A percentile compares a stretch with the other conserved stretches of the same genome.
phyloP scores from a whole-genome alignment of 2,797 vertebrate genomes.

The Tangara arthus region DNA sequence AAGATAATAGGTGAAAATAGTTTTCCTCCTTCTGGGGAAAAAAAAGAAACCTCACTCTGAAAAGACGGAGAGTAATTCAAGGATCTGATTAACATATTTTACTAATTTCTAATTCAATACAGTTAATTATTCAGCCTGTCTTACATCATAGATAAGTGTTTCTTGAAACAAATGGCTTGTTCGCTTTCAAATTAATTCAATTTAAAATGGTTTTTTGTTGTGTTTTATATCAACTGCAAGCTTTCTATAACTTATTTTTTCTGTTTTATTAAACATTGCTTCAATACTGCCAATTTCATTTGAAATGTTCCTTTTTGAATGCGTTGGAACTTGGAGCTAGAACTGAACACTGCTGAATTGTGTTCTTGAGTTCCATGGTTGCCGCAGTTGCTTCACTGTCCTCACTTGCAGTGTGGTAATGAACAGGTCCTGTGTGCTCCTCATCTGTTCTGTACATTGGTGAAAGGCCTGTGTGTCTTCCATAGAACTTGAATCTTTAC shows the following conservation, averaged over 20 bases:
- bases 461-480: not conserved
- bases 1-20: not conserved
- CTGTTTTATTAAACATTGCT: not conserved
- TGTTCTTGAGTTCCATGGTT: not conserved
- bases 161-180: not conserved
- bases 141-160: not conserved
- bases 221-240: not conserved
- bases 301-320: not conserved
- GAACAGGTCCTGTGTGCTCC: not conserved
- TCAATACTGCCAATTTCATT: not conserved
- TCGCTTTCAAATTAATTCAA: not conserved
- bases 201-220: not conserved
- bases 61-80: not conserved
- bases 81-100: not conserved
- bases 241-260: not conserved
- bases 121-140: not conserved
- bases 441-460: fast-evolving
- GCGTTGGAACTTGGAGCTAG: not conserved
- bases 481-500: not conserved
- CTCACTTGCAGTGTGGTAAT: not conserved
- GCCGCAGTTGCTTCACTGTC: not conserved
- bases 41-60: not conserved
- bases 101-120: not conserved
- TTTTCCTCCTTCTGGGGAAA: fast-evolving
- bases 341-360: not conserved